Evolutionary conservation across 2,888 invertebrate species (phyloP), one percentile per base, ranked within the genome.

Genomic region (Achlya flavicornis): DNA sequence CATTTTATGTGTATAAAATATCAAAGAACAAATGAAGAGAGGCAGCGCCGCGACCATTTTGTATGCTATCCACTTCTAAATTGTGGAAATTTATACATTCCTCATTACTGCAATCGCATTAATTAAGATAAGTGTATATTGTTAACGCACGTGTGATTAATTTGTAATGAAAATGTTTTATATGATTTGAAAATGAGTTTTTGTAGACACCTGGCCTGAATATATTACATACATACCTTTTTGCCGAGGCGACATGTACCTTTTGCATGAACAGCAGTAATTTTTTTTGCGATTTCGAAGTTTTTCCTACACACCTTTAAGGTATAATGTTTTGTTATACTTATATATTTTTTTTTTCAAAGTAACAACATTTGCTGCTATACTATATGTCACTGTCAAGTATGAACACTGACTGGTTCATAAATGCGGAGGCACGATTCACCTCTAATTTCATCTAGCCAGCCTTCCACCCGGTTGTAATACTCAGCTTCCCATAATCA

Each of bases 51-150:
- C 53, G 53, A 53, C 53, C 53, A 53, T 53, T 53, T 53, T 19
- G 6, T 19, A 19, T 2, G 19, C 10, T 19, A 19, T 10, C 8
- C 19, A 19, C n/a, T 53, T 53, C 10, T n/a, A 41, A 41, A 60
- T 60, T 33, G 41, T 41, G 4, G 41, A 41, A 14, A 35, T 12
- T 0, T 41, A 4, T 19, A 41, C 11, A 41, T 61, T 41, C 4
- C 26, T 53, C 64, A 65, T 41, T 41, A 62, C 60, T 58, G 63
- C 58, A 59, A 62, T 59, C 38, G 19, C 32, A 62, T 60, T 60
- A 62, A 67, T 68, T 63, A 63, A 67, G 69, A 76, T 76, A 74
- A 73, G 66, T 68, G 69, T 48, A 65, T 72, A 74, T 72, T 70
- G 68, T 66, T 62, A 66, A 69, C 12, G 73, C 70, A 66, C 66